Evolutionary conservation across 2,797 vertebrate genomes (phyloP), one percentile per base, ranked within the genome.

Genomic region (Mormyrus proboscirostris): DNA sequence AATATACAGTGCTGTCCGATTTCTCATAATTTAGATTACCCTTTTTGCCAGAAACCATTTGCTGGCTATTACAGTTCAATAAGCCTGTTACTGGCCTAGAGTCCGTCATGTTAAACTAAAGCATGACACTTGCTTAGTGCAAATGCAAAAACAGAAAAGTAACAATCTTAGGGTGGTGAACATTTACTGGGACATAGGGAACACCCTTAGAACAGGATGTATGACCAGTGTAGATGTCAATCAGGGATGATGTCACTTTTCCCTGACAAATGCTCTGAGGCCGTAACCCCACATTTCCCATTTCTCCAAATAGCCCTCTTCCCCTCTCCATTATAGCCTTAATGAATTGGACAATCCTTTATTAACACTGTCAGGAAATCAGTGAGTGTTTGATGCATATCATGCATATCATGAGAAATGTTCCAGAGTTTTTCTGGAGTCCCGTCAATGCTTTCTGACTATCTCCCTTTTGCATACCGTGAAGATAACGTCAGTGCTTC

Each of bases 201-300:
- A 41, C 38, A 6, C 73, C 73, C 73, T 16, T 41, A 7, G 12
- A 41, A 41, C 73, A 76, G 73, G 73, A 76, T 76, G 73, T 41
- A 41, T 76, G 73, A 76, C 73, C 73, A 76, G 73, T 91, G 90
- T 88, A 65, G 88, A 87, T 90, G 69, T 90, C 88, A 89, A 55
- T 51, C 41, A 84, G 16, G 41, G n/a, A 76, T 82, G 88, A 22
- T 44, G 90, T 47, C 90, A 91, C 92, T 88, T 2, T 89, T 82
- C 38, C 65, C 83, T 9, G 14, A 41, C 41, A 85, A 91, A 92
- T 33, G 90, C 59, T 73, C 62, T 89, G 89, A 90, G 9, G 88
- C 89, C 89, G 10, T 86, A 88, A 62, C 59, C 88, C 57, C 88
- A 88, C 79, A 87, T 87, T 88, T 89, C 49, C 88, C 86, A 49